Evolutionary conservation across 2,113 vertebrate species (phyloP).

Genomic region (Dromaius novaehollandiae): DNA sequence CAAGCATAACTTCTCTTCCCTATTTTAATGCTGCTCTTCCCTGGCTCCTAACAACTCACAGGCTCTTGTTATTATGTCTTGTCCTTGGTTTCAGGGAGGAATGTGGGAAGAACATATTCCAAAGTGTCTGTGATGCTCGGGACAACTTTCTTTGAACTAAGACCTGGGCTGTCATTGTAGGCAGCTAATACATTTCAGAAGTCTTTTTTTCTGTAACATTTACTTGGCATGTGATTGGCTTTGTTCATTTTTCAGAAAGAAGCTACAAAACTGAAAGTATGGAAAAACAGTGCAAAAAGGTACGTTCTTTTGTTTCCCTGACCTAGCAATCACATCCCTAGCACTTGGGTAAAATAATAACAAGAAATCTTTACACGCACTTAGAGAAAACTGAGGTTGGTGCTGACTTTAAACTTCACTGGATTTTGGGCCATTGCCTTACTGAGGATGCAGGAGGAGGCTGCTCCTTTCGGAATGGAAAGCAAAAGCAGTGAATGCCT

Average conservation of each 20-base stretch:
- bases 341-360: background rate
- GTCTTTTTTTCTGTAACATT: background rate
- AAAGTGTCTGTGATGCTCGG: constrained; percentile 3
- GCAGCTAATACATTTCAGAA: constrained; percentile 14
- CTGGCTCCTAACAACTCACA: background rate
- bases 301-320: background rate
- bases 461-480: background rate
- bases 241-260: background rate
- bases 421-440: background rate
- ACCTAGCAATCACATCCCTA: background rate
- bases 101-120: background rate
- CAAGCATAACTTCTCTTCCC: background rate
- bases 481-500: background rate
- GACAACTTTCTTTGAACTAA: constrained; percentile 20
- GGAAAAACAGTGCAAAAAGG: background rate
- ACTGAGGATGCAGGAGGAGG: background rate
- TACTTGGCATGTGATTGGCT: background rate
- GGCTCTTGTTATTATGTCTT: background rate
- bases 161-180: background rate
- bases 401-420: background rate
- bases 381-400: background rate
- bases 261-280: background rate
- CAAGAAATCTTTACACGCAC: background rate
- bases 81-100: constrained; percentile 11
- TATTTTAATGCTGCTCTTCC: background rate